Percentiles rank a stretch among this genome's conserved stretches.
Conservation (phyloP, 2,797 vertebrate species). For the Pipistrellus pipistrellus region DNA sequence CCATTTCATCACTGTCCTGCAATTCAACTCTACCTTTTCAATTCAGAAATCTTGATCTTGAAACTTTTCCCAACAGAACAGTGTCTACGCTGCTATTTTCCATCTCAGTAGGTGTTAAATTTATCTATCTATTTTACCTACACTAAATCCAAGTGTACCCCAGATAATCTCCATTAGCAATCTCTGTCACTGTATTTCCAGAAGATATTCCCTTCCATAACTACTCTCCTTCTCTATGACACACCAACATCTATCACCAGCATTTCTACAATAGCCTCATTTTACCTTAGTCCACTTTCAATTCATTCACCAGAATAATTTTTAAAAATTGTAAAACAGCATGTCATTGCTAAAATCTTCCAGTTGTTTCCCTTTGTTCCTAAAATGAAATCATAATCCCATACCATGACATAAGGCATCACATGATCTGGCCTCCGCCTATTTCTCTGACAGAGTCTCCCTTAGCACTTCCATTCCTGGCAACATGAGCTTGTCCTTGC, state of each 20-base stretch:
- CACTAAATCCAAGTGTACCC: not conserved
- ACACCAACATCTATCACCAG: not conserved
- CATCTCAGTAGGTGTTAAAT: not conserved
- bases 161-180: not conserved
- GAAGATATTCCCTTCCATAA: not conserved
- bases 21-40: slow-evolving; percentile 5
- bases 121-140: not conserved
- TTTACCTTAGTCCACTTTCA: not conserved
- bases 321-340: not conserved
- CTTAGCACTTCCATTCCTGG: not conserved
- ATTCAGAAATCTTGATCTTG: not conserved
- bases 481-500: not conserved
- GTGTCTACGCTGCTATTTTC: not conserved
- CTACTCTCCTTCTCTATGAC: not conserved
- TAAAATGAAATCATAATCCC: slow-evolving; percentile 4
- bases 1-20: not conserved
- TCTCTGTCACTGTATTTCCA: not conserved
- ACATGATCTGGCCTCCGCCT: not conserved
- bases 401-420: not conserved
- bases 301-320: not conserved
- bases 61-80: not conserved
- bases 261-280: not conserved
- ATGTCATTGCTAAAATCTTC: slow-evolving; percentile 27
- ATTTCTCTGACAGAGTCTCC: not conserved
- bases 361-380: not conserved